phyloP scores from a whole-genome alignment of 2,888 invertebrate genomes.

The Pyrochroa serraticornis region DNA sequence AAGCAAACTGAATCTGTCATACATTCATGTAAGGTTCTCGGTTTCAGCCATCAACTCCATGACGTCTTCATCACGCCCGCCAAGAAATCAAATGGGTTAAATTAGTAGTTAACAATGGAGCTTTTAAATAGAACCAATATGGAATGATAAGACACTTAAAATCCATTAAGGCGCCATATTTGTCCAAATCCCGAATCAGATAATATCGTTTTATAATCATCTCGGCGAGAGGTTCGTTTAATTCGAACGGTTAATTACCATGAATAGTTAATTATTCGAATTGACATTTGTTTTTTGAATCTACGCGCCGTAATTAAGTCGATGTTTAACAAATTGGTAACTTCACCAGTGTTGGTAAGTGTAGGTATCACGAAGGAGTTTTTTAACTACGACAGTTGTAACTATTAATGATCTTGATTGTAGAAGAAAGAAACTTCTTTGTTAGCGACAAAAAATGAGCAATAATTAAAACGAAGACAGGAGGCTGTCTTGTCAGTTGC shows the following conservation, averaged over 20 bases:
- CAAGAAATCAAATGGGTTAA: constrained; percentile 6
- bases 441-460: not conserved
- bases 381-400: not conserved
- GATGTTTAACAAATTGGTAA: no score
- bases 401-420: not conserved
- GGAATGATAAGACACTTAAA: constrained; percentile 22
- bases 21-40: not conserved
- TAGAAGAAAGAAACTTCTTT: not conserved
- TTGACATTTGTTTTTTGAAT: no score
- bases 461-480: constrained; percentile 2
- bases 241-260: not conserved
- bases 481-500: not conserved
- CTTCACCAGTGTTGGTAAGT: no score
- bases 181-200: constrained; percentile 12
- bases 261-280: no score
- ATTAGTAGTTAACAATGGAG: constrained; percentile 26
- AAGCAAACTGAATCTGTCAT: not conserved
- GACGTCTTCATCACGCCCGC: constrained; percentile 19
- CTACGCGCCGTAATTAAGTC: no score
- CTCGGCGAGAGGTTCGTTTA: constrained; percentile 9
- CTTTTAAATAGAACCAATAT: constrained; percentile 26
- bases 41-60: not conserved
- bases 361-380: constrained; percentile 1
- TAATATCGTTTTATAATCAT: constrained; percentile 16
- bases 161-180: constrained; percentile 28